A percentile compares a stretch with the other conserved stretches of the same genome.
These are phyloP conservation scores for Lordiphosa collinella DNA, from an alignment of 1,140 invertebrate genomes.

Conservation along the genomic window DNA sequence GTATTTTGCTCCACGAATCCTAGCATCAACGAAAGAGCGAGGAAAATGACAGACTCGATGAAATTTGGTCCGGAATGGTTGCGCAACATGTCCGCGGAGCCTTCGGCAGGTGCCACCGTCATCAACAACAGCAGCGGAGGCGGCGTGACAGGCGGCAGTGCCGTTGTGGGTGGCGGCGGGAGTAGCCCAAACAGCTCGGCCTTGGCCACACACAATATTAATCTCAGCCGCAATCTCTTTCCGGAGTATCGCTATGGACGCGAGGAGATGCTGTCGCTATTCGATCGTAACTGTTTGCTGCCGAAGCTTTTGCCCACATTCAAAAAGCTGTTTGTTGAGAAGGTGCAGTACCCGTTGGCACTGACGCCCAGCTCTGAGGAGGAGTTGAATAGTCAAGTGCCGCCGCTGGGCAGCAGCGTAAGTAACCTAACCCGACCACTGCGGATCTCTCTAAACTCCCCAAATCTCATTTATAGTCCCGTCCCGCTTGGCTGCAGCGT, in stretches of 20 bases:
- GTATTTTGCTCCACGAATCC: constrained; percentile 14
- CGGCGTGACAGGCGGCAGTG: constrained; percentile 8
- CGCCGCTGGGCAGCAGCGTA: constrained; percentile 34
- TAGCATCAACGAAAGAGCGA: constrained; percentile 24
- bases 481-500: constrained; percentile 83
- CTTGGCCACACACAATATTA: constrained; percentile 29
- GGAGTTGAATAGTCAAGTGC: constrained; percentile 80
- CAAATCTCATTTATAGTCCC: constrained; percentile 30
- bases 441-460: not conserved
- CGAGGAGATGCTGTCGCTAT: constrained; percentile 93
- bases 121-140: constrained; percentile 18
- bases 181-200: constrained; percentile 76
- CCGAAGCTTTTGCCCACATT: constrained; percentile 85
- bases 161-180: constrained; percentile 60
- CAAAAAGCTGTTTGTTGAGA: constrained; percentile 86
- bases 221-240: constrained; percentile 55
- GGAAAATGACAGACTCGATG: constrained; percentile 85
- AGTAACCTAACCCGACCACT: constrained; percentile 6
- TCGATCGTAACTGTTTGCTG: constrained; percentile 84
- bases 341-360: constrained; percentile 88
- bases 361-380: constrained; percentile 89
- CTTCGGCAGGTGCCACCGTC: constrained; percentile 40
- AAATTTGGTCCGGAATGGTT: constrained; percentile 89
- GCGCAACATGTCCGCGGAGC: constrained; percentile 83
- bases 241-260: constrained; percentile 85